A percentile compares a stretch with the other conserved stretches of the same genome.
phyloP scores from a whole-genome alignment of 2,888 invertebrate species.

The Lepidonotus clava region DNA sequence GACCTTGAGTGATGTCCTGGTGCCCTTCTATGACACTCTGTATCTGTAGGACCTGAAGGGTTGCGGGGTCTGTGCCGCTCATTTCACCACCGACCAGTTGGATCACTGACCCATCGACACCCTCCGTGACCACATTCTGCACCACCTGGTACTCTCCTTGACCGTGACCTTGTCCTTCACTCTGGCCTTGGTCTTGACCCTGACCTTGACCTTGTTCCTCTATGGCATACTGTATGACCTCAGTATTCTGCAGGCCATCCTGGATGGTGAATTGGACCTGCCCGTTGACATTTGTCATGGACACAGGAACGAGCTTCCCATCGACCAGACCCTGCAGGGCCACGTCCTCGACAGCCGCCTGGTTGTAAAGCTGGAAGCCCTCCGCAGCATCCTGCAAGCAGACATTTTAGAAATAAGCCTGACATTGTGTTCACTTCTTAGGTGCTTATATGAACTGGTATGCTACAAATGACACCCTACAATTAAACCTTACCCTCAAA shows the following conservation, averaged over 20 bases:
- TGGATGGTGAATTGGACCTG: neutral
- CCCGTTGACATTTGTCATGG: slow-evolving; percentile 14
- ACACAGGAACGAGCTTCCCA: neutral
- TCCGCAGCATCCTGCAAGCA: neutral
- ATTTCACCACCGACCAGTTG: neutral
- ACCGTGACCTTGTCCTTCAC: neutral
- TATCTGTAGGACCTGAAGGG: neutral
- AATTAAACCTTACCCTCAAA: too few relatives aligned
- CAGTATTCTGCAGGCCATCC: neutral
- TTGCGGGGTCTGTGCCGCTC: neutral
- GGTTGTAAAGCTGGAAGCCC: neutral
- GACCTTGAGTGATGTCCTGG: too few relatives aligned
- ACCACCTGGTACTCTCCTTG: neutral
- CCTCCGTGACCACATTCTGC: neutral
- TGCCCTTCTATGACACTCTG: slow-evolving; percentile 1
- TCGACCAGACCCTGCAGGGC: slow-evolving; percentile 19
- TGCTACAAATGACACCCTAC: too few relatives aligned
- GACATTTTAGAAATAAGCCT: too few relatives aligned
- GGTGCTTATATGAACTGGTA: too few relatives aligned
- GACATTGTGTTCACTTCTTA: too few relatives aligned
- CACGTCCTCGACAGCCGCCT: neutral
- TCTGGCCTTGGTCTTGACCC: neutral
- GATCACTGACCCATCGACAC: neutral
- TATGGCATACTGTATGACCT: neutral
- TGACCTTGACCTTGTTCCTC: neutral